Evolutionary conservation across 2,797 vertebrate species (phyloP).

Genomic region (Amblyraja radiata): DNA sequence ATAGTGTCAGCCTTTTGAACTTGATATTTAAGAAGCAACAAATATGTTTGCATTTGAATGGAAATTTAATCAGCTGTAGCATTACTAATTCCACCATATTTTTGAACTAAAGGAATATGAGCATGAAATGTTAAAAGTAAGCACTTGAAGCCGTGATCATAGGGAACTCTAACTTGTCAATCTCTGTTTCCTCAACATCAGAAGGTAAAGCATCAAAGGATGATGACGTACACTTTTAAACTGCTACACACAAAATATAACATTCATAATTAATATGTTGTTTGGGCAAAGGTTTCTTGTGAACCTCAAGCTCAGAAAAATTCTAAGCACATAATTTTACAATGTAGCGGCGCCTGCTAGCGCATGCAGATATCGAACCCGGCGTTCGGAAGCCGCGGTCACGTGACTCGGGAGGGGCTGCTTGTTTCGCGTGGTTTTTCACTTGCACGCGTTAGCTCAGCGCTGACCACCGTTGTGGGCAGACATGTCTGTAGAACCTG

Average conservation of each 20-base stretch:
- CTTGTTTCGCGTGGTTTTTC: too few species aligned
- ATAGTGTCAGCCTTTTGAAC: slow-evolving; percentile 30
- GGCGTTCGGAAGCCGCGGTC: too few species aligned
- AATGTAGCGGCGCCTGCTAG: too few species aligned
- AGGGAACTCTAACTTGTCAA: neutral
- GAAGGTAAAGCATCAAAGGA: neutral
- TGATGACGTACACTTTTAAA: neutral
- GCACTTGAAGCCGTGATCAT: neutral
- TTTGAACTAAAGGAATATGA: neutral
- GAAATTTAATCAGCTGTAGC: neutral
- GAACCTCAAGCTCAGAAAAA: neutral
- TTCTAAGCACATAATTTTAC: neutral
- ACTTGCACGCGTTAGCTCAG: too few species aligned
- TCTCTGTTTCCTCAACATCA: neutral
- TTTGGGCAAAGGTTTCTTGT: neutral
- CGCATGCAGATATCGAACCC: too few species aligned
- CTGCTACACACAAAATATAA: neutral
- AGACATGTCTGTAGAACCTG: too few species aligned
- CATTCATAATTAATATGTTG: neutral
- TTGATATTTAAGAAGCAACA: slow-evolving; percentile 19
- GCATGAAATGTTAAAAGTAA: neutral
- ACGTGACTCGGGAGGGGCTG: too few species aligned
- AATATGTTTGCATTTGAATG: slow-evolving; percentile 26
- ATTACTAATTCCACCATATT: slow-evolving; percentile 19
- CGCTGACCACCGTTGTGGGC: too few species aligned